These are phyloP conservation scores for Apostichopus californicus DNA, from an alignment of 35 echinoderm and acorn worm species.

Conservation along the genomic window DNA sequence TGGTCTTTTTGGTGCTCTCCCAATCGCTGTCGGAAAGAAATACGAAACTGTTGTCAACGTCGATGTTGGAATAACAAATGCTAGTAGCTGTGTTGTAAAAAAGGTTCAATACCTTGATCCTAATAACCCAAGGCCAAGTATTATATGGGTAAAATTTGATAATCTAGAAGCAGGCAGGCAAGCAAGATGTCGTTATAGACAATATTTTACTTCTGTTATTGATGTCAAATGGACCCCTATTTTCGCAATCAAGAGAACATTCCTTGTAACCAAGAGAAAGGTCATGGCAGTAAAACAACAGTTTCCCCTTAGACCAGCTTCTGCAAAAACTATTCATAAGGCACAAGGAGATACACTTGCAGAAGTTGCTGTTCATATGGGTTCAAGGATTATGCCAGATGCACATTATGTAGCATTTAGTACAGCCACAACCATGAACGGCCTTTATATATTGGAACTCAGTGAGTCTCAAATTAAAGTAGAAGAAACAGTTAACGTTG, in stretches of 20 bases:
- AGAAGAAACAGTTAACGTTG: no score
- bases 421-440: not conserved
- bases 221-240: no score
- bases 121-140: not conserved
- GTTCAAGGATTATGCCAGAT: not conserved
- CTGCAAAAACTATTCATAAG: no score
- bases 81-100: slow-evolving; percentile 28
- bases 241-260: no score
- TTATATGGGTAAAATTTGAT: slow-evolving; percentile 51
- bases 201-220: not conserved
- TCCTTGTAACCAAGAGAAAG: no score
- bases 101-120: not conserved
- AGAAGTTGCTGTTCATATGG: no score
- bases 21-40: not conserved
- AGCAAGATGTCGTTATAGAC: not conserved
- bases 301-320: no score
- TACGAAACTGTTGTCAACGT: slow-evolving; percentile 45
- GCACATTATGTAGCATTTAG: slow-evolving; percentile 52
- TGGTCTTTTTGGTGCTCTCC: not conserved
- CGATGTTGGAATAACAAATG: slow-evolving; percentile 53
- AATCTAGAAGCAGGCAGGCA: not conserved
- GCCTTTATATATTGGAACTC: not conserved
- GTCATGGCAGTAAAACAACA: no score
- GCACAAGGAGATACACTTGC: no score
- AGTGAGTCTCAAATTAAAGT: slow-evolving; percentile 36